Evolutionary conservation across 2,888 invertebrate genomes (phyloP), one percentile per base, ranked within the genome.

Genomic region (Chelonus formosanus): DNA sequence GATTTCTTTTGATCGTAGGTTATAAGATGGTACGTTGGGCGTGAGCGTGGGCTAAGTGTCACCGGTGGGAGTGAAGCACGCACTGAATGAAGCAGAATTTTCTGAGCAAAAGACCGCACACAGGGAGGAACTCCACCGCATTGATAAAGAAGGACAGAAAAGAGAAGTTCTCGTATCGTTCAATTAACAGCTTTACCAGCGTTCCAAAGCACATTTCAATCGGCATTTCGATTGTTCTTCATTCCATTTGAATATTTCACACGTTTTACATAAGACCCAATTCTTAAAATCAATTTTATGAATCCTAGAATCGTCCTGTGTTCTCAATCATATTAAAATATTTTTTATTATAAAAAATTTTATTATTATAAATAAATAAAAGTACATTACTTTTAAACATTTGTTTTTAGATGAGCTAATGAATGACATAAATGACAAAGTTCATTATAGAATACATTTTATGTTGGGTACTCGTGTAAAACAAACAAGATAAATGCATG

Each of bases 21-120:
- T n/a, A 20, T n/a, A 48, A 48, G 10, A 48, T 20, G 5, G 10
- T 4, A 52, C 34, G 31, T 52, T 52, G 34, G 34, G 52, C 52
- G 52, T 55, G 59, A 53, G 67, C 56, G 67, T 66, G 63, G 69
- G 68, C 64, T 72, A 74, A 75, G 73, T 75, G 76, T 76, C 73
- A 73, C 72, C 69, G 71, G 60, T 69, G 75, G 74, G 70, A 74
- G 78, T 76, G 70, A 71, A 68, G 61, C 73, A 64, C 72, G 73
- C 71, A 80, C 80, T 80, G 75, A 75, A 68, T 65, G 67, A 59
- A 55, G 70, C 48, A 48, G 31, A 56, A 68, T 66, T 69, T 68
- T 63, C 53, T 50, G 63, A 70, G 67, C 40, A 40, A 6, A 40
- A 40, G 67, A 67, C 52, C 57, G 62, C 58, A 52, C 48, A 57